These are phyloP conservation scores for Matsumurasca onukii DNA, from an alignment of 1,140 invertebrate genomes.

Conservation along the genomic window DNA sequence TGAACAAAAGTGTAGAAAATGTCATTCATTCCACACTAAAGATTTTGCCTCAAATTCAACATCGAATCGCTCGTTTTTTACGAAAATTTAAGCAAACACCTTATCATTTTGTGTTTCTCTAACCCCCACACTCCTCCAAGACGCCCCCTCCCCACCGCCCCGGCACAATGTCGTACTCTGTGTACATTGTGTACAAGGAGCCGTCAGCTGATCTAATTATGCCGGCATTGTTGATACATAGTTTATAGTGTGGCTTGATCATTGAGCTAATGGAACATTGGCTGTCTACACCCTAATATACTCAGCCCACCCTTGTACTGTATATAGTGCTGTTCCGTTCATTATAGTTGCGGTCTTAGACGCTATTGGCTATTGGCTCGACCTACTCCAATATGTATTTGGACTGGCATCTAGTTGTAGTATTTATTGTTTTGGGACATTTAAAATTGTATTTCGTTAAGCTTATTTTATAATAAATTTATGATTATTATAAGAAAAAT, in stretches of 20 bases:
- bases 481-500: not conserved
- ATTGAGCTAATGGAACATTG: slow-evolving; percentile 14
- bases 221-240: slow-evolving; percentile 17
- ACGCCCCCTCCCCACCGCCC: not conserved
- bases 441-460: not conserved
- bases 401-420: too few relatives aligned
- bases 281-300: not conserved
- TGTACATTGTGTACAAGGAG: slow-evolving; percentile 22
- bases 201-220: slow-evolving; percentile 18
- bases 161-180: not conserved
- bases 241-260: slow-evolving; percentile 16
- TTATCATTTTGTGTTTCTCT: too few relatives aligned
- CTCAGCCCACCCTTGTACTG: too few relatives aligned
- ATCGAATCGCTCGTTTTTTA: too few relatives aligned
- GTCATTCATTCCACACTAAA: too few relatives aligned
- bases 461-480: not conserved
- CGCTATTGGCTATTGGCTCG: too few relatives aligned
- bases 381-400: too few relatives aligned
- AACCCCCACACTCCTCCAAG: not conserved
- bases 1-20: too few relatives aligned
- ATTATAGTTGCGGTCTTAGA: too few relatives aligned
- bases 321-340: too few relatives aligned
- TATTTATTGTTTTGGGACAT: not conserved
- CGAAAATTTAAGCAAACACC: too few relatives aligned
- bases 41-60: too few relatives aligned